Percentiles rank a stretch among this genome's conserved stretches.
These are phyloP conservation scores for Iselma pallidipennis DNA, from an alignment of 2,888 invertebrate genomes.

Conservation along the genomic window DNA sequence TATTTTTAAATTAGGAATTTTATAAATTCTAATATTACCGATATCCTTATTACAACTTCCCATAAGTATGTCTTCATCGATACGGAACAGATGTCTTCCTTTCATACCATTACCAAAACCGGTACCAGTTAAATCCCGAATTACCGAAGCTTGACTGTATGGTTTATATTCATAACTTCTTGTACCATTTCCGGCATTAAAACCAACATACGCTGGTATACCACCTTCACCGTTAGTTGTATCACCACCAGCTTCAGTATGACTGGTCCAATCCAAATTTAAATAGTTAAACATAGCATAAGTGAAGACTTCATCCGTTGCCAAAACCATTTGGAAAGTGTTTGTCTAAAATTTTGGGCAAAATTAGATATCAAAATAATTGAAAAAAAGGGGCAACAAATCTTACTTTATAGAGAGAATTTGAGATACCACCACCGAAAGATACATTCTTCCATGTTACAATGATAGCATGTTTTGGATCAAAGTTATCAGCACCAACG, in stretches of 20 bases:
- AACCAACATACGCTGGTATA: slow-evolving; percentile 87
- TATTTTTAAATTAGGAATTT: background rate
- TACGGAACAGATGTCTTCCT: slow-evolving; percentile 91
- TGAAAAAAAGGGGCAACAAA: background rate
- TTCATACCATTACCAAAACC: slow-evolving; percentile 88
- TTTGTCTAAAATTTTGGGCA: slow-evolving; percentile 83
- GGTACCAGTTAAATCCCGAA: slow-evolving; percentile 80
- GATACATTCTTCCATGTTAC: slow-evolving; percentile 97
- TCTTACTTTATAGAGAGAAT: slow-evolving; percentile 71
- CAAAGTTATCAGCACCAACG: slow-evolving; percentile 87
- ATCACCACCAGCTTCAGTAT: slow-evolving; percentile 90
- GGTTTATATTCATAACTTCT: slow-evolving; percentile 86
- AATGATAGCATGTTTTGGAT: slow-evolving; percentile 87
- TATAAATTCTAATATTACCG: slow-evolving; percentile 58
- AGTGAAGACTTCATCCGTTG: slow-evolving; percentile 91
- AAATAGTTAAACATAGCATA: slow-evolving; percentile 96
- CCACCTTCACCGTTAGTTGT: slow-evolving; percentile 86
- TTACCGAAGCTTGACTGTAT: slow-evolving; percentile 84
- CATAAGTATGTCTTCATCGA: slow-evolving; percentile 91
- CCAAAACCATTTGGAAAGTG: slow-evolving; percentile 92
- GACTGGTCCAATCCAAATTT: slow-evolving; percentile 86
- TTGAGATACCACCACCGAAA: slow-evolving; percentile 85
- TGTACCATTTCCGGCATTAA: slow-evolving; percentile 96
- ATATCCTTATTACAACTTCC: slow-evolving; percentile 93
- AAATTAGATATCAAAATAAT: no score